These are phyloP conservation scores for Cabera pusaria DNA, from an alignment of 2,888 invertebrate genomes.

Conservation along the genomic window DNA sequence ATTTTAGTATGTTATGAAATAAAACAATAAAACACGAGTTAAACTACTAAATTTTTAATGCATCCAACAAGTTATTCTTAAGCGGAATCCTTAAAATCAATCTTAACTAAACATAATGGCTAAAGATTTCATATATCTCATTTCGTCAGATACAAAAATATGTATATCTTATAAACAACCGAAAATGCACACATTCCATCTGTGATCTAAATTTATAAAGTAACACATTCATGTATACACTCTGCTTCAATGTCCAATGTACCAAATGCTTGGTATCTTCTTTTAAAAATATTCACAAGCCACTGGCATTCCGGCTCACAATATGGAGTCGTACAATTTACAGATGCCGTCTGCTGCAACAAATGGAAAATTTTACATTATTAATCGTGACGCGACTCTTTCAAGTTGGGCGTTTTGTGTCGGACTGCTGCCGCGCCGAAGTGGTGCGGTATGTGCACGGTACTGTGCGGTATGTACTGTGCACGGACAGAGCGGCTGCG, in stretches of 20 bases:
- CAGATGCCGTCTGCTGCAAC: slow-evolving; percentile 64
- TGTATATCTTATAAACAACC: slow-evolving; percentile 72
- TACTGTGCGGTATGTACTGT: too few species aligned
- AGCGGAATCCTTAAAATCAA: slow-evolving; percentile 69
- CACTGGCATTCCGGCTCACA: slow-evolving; percentile 59
- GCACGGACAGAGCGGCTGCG: too few species aligned
- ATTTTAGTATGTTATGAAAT: slow-evolving; percentile 17
- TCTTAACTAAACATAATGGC: slow-evolving; percentile 74
- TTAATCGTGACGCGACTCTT: too few species aligned
- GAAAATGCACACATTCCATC: slow-evolving; percentile 72
- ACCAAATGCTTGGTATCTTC: slow-evolving; percentile 58
- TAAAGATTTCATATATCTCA: slow-evolving; percentile 63
- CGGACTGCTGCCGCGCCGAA: too few species aligned
- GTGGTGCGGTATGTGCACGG: too few species aligned
- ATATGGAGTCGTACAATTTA: slow-evolving; percentile 66
- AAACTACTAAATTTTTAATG: slow-evolving; percentile 77
- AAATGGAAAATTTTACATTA: too few species aligned
- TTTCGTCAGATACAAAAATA: slow-evolving; percentile 77
- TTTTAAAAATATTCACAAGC: slow-evolving; percentile 70
- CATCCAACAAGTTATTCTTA: slow-evolving; percentile 79
- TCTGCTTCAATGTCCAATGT: slow-evolving; percentile 58
- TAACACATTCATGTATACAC: slow-evolving; percentile 52
- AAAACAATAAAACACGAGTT: slow-evolving; percentile 42
- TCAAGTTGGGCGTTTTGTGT: too few species aligned
- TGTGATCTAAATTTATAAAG: slow-evolving; percentile 66